Percentiles rank a stretch among this genome's conserved stretches.
phyloP scores from a whole-genome alignment of 2,888 invertebrate genomes.

The Marasmarcha lunaedactyla region DNA sequence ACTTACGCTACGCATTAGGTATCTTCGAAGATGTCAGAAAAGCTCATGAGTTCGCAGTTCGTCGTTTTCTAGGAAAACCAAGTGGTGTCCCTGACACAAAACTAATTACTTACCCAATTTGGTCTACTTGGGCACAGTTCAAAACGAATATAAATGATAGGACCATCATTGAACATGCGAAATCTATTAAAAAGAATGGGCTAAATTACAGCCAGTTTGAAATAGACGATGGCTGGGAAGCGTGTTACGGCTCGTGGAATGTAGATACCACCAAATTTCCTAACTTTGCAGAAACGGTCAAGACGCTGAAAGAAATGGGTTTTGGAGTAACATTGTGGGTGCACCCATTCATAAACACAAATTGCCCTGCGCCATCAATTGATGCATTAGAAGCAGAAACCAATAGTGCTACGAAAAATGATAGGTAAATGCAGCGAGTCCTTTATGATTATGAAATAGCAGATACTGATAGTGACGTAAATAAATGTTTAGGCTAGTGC shows the following conservation, averaged over 20 bases:
- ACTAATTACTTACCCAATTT: slow-evolving; percentile 72
- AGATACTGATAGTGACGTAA: too few relatives aligned
- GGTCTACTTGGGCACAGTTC: slow-evolving; percentile 77
- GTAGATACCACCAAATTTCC: slow-evolving; percentile 65
- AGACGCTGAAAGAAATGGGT: slow-evolving; percentile 43
- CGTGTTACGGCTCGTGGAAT: slow-evolving; percentile 71
- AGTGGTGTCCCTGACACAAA: slow-evolving; percentile 62
- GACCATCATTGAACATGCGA: slow-evolving; percentile 56
- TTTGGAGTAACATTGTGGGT: slow-evolving; percentile 74
- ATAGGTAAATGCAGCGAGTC: too few relatives aligned
- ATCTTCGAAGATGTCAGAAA: slow-evolving; percentile 65
- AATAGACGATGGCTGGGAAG: slow-evolving; percentile 76
- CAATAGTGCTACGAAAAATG: background rate
- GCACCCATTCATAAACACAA: slow-evolving; percentile 74
- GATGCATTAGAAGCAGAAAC: too few relatives aligned
- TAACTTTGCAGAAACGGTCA: slow-evolving; percentile 58
- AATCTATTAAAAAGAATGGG: slow-evolving; percentile 54
- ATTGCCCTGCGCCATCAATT: slow-evolving; percentile 26
- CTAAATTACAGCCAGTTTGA: slow-evolving; percentile 70
- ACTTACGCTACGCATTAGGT: slow-evolving; percentile 72
- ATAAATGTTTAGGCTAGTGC: too few relatives aligned
- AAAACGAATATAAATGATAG: slow-evolving; percentile 63
- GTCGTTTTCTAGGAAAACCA: slow-evolving; percentile 72
- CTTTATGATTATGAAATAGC: too few relatives aligned
- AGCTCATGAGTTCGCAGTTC: slow-evolving; percentile 72